These are phyloP conservation scores for Triplophysa tibetana DNA, from an alignment of 2,113 vertebrate genomes.

Conservation along the genomic window DNA sequence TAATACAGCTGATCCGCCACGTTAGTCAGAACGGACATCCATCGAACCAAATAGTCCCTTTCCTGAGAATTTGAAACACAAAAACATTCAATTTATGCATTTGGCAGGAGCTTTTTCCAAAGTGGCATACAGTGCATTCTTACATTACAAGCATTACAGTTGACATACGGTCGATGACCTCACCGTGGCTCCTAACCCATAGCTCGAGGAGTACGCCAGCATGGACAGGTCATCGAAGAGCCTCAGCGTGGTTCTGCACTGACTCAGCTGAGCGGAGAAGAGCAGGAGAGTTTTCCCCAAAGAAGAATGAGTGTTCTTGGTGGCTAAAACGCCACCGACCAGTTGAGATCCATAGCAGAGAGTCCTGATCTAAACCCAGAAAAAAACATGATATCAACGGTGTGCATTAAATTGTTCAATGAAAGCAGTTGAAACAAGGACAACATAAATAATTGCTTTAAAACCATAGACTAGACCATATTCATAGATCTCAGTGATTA, in stretches of 20 bases:
- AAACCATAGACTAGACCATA: too few species aligned
- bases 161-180: slow-evolving; percentile 25
- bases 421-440: too few species aligned
- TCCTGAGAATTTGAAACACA: slow-evolving; percentile 71
- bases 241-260: slow-evolving; percentile 85
- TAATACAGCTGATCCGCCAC: slow-evolving; percentile 92
- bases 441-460: too few species aligned
- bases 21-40: slow-evolving; percentile 84
- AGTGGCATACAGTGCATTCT: too few species aligned
- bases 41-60: slow-evolving; percentile 78
- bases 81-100: too few species aligned
- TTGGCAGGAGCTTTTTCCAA: too few species aligned
- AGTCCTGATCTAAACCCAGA: slow-evolving; percentile 76
- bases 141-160: background rate
- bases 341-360: slow-evolving; percentile 87
- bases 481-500: too few species aligned
- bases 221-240: slow-evolving; percentile 91
- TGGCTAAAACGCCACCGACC: slow-evolving; percentile 78
- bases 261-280: slow-evolving; percentile 84
- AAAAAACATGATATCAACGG: background rate
- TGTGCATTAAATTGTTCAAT: too few species aligned
- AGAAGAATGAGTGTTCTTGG: slow-evolving; percentile 47
- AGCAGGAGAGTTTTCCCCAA: slow-evolving; percentile 79
- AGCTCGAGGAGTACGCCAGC: slow-evolving; percentile 81
- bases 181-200: slow-evolving; percentile 85